Conservation (phyloP, 2,797 vertebrate species). For the Masticophis lateralis region DNA sequence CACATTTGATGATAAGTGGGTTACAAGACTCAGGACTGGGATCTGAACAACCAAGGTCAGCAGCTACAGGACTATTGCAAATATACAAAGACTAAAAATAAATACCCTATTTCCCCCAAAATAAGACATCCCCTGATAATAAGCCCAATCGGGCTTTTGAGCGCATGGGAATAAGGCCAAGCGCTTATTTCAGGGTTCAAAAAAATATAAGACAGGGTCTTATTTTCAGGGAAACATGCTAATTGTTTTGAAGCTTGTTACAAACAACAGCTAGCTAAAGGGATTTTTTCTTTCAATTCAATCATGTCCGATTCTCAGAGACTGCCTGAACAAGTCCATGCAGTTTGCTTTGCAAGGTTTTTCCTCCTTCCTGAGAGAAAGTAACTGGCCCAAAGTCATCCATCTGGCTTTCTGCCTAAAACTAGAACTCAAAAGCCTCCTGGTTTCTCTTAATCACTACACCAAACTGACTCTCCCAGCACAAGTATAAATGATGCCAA, state of each 20-base stretch:
- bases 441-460: not conserved
- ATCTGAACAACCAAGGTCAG: not conserved
- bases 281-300: not conserved
- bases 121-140: too few relatives aligned
- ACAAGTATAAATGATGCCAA: not conserved
- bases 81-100: not conserved
- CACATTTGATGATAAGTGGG: not conserved
- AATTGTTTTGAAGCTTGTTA: not conserved
- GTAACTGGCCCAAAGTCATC: not conserved
- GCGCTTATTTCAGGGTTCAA: too few relatives aligned
- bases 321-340: not conserved
- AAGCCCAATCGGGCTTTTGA: too few relatives aligned
- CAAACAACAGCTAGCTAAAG: not conserved
- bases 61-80: not conserved
- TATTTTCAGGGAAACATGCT: too few relatives aligned
- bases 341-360: not conserved
- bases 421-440: not conserved
- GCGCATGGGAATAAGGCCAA: too few relatives aligned
- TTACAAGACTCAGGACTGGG: not conserved
- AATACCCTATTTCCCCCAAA: not conserved
- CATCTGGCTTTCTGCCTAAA: not conserved
- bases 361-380: not conserved
- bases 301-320: not conserved
- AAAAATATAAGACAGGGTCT: too few relatives aligned
- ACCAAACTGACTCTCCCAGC: not conserved